Base-by-base conservation (phyloP, 1,140 invertebrate species). In the Proctacanthus coquilletti region DNA sequence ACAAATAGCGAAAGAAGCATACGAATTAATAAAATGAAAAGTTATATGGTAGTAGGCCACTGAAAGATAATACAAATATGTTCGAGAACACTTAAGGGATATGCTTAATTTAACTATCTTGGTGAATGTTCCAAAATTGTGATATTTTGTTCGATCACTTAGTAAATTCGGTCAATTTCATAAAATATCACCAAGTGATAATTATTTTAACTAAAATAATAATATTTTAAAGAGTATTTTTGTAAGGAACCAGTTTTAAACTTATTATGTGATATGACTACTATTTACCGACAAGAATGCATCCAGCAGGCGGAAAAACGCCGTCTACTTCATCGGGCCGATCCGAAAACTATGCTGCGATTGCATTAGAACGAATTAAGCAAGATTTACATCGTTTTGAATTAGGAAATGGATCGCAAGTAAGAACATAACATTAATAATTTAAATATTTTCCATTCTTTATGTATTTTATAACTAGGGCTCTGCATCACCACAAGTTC, bases 341-440 rank as follows among this genome's bases (percentile, higher is more conserved):
- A 25, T 25, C 23, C 23, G 23, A 25, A 25, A 25, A 25, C n/a
- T 25, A 25, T 25, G 23, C 23, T 25, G 23, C 23, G n/a, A 6
- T 25, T 25, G 23, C 23, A 25, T 25, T 25, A 25, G 23, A 25
- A 25, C 23, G 23, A 25, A 25, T 25, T 25, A 25, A 25, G n/a
- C 23, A 25, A 25, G 23, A 25, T 25, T 25, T 25, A 25, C 6
- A 25, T 25, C n/a, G 6, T 8, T n/a, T 8, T 25, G n/a, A 25
- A 25, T 25, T 6, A 8, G 23, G n/a, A 25, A n/a, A n/a, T n/a
- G 23, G 23, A 25, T 25, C 23, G n/a, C 23, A 25, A n/a, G 23
- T 25, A n/a, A 25, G 6, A 8, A 8, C n/a, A 8, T 25, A 25
- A 25, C n/a, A 25, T 25, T 25, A n/a, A 25, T 8, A 25, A 8